Percentiles rank a stretch among this genome's conserved stretches.
Conservation (phyloP, 1,140 invertebrate species). For the Paramacrobiotus metropolitanus region DNA sequence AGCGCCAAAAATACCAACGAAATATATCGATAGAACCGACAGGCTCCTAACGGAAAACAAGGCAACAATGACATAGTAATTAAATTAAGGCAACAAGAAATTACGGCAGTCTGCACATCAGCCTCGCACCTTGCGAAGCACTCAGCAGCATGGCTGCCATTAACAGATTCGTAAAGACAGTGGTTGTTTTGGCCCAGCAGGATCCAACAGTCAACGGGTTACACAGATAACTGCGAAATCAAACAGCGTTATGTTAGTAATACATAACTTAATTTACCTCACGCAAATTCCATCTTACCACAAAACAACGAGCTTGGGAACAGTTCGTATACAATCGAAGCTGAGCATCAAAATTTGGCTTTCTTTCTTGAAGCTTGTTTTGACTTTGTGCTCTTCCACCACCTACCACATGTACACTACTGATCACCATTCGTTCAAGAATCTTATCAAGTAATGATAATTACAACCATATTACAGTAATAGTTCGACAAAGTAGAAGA, state of each 20-base stretch:
- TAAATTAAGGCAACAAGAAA: not conserved
- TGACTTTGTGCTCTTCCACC: not conserved
- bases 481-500: not conserved
- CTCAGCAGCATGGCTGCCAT: conserved; percentile 40
- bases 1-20: conserved; percentile 36
- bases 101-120: not conserved
- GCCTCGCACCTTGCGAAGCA: conserved; percentile 21
- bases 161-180: conserved; percentile 63
- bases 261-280: too few species aligned
- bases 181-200: conserved; percentile 71
- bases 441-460: not conserved
- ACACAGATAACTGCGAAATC: conserved; percentile 54
- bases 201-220: conserved; percentile 74
- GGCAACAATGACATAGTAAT: not conserved
- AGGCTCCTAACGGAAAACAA: not conserved
- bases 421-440: not conserved
- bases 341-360: not conserved
- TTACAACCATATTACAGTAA: not conserved
- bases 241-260: not conserved
- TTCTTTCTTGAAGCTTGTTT: not conserved
- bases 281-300: not conserved
- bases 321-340: not conserved
- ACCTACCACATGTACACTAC: not conserved
- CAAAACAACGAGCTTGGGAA: not conserved
- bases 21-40: not conserved